Base-by-base conservation (phyloP, 2,113 vertebrate genomes). In the Circaetus cinerascens region DNA sequence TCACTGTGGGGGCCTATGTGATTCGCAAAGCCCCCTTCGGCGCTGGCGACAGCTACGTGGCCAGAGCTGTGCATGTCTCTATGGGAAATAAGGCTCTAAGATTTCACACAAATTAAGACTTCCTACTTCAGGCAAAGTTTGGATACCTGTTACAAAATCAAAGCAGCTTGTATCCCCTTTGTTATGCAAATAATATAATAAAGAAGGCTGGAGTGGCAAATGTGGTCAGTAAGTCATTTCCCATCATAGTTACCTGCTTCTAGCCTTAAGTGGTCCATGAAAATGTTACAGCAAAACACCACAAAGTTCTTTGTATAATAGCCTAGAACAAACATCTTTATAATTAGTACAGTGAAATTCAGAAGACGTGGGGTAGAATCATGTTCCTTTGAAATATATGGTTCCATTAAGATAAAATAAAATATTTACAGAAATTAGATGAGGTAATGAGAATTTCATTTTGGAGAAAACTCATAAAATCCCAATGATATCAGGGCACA, bases 351-450 rank as follows among this genome's bases (percentile, higher is more conserved):
- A 71, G 50, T 71, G 76, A 77, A 86, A 89, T 74, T 80, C 38
- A 77, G 59, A 94, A 69, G 59, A 23, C 29, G 13, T 14, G 34
- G 50, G 27, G n/a, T 30, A 73, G 46, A 77, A 34, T 46, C 38
- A 17, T 29, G 18, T 45, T 87, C 43, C 38, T 89, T 95, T 78
- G 83, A 80, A 96, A 81, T 81, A 46, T 4, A 45, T 62, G 40
- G 69, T 63, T 83, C 50, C 38, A 86, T 86, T 87, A 94, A 77
- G 68, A 88, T 62, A 90, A 93, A 75, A 85, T 59, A 69, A 73
- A 95, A 88, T 90, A 93, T 90, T 83, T 92, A 83, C 69, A 83
- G 59, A 77, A 80, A 92, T 71, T 55, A 71, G 38, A 76, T 38
- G 36, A 60, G 55, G 36, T 93, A 80, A 91, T 66, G 64, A 80